Percentiles rank a stretch among this genome's conserved stretches.
Conservation (phyloP, 2,888 invertebrate genomes). For the Colletes collaris region DNA sequence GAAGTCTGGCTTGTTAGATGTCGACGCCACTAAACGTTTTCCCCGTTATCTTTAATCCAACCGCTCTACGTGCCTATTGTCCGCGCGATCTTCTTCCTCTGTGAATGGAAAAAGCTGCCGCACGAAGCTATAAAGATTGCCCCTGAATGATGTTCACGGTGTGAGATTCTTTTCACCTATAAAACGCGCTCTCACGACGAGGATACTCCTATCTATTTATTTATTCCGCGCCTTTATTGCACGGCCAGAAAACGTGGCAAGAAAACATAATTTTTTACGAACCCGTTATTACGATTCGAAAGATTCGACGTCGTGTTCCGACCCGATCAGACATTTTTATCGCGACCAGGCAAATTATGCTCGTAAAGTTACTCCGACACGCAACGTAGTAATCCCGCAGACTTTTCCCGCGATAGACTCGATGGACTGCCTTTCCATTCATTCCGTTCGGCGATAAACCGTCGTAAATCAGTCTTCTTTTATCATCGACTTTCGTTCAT, state of each 20-base stretch:
- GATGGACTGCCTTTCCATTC: conserved; percentile 36
- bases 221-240: no score
- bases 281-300: no score
- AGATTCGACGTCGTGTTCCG: no score
- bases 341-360: background rate
- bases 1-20: background rate
- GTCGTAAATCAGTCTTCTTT: conserved; percentile 32
- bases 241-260: no score
- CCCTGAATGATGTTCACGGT: no score
- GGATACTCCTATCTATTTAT: no score
- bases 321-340: background rate
- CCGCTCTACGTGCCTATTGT: background rate
- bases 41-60: background rate
- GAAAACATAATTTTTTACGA: no score
- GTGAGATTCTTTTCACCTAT: no score
- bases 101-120: no score
- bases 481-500: conserved; percentile 33
- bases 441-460: background rate
- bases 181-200: no score
- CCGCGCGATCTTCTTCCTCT: no score
- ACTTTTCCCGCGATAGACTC: background rate
- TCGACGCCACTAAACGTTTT: background rate
- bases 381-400: background rate
- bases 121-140: no score
- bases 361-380: conserved; percentile 10